These are phyloP conservation scores for Eupithecia inturbata DNA, from an alignment of 2,888 invertebrate genomes.

Conservation along the genomic window DNA sequence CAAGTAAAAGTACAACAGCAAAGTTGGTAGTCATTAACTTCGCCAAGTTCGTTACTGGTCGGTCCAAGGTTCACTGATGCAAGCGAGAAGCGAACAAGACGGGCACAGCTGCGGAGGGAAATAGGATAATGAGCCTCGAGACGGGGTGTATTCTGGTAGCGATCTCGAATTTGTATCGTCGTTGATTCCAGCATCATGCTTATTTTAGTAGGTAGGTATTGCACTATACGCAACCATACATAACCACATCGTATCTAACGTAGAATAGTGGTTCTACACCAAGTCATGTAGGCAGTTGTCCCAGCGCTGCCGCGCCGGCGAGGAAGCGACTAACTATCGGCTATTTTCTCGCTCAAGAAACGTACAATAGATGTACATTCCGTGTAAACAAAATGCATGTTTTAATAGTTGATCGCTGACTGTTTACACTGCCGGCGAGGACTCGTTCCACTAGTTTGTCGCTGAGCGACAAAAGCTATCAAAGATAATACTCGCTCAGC, in stretches of 20 bases:
- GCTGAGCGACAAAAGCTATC: too few relatives aligned
- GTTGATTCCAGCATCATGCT: neutral
- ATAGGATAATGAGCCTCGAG: conserved; percentile 59
- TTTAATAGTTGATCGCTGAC: too few relatives aligned
- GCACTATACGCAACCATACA: neutral
- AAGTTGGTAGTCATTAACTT: conserved; percentile 70
- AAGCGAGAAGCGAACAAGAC: conserved; percentile 37
- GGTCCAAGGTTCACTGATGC: conserved; percentile 47
- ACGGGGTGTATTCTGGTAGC: conserved; percentile 26
- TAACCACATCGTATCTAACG: neutral
- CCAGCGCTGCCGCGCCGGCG: too few relatives aligned
- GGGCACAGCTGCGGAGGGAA: conserved; percentile 60
- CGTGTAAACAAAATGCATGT: too few relatives aligned
- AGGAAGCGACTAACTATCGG: too few relatives aligned
- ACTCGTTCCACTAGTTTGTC: too few relatives aligned
- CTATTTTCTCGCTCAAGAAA: too few relatives aligned
- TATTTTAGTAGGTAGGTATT: neutral
- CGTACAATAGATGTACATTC: too few relatives aligned
- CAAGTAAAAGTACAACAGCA: conserved; percentile 42
- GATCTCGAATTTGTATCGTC: neutral
- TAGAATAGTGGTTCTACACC: too few relatives aligned
- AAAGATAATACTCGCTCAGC: too few relatives aligned
- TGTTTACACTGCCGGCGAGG: too few relatives aligned
- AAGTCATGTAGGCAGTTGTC: too few relatives aligned
- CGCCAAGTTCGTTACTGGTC: conserved; percentile 63